phyloP scores from a whole-genome alignment of 2,888 invertebrate species.

The Megamerina dolium region DNA sequence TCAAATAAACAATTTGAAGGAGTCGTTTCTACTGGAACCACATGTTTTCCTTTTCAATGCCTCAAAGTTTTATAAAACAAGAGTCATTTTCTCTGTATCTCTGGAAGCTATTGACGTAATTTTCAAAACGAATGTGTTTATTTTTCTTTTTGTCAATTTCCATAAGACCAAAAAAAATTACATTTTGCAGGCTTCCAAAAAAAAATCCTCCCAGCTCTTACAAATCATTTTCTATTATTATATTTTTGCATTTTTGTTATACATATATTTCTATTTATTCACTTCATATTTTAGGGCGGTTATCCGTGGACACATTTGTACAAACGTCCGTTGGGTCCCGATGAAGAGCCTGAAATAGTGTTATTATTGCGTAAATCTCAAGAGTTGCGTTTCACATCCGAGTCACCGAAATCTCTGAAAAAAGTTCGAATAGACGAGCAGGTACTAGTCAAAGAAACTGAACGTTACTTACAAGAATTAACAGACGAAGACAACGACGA shows the following conservation, averaged over 20 bases:
- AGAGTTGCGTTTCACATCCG: constrained; percentile 42
- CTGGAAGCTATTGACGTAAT: too few relatives aligned
- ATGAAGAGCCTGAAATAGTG: constrained; percentile 48
- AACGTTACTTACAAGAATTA: constrained; percentile 47
- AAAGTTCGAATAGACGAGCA: constrained; percentile 50
- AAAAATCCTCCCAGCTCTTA: background rate
- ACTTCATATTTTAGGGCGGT: constrained; percentile 53
- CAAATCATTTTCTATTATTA: background rate
- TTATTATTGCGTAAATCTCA: constrained; percentile 45
- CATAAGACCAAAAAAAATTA: too few relatives aligned
- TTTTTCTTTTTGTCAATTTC: too few relatives aligned
- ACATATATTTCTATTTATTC: constrained; percentile 6
- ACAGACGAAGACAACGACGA: constrained; percentile 39
- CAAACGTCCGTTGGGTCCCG: constrained; percentile 56
- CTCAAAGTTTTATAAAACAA: too few relatives aligned
- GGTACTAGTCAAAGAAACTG: constrained; percentile 47
- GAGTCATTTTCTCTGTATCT: too few relatives aligned
- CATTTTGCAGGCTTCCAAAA: too few relatives aligned
- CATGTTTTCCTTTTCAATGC: too few relatives aligned
- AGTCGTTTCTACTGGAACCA: too few relatives aligned
- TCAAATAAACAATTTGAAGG: too few relatives aligned
- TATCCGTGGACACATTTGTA: constrained; percentile 77
- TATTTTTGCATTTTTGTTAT: background rate
- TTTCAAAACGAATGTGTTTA: too few relatives aligned
- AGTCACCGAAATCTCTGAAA: constrained; percentile 48